Percentiles rank a stretch among this genome's conserved stretches.
Conservation (phyloP, 1,140 invertebrate genomes). For the Idris sp. region DNA sequence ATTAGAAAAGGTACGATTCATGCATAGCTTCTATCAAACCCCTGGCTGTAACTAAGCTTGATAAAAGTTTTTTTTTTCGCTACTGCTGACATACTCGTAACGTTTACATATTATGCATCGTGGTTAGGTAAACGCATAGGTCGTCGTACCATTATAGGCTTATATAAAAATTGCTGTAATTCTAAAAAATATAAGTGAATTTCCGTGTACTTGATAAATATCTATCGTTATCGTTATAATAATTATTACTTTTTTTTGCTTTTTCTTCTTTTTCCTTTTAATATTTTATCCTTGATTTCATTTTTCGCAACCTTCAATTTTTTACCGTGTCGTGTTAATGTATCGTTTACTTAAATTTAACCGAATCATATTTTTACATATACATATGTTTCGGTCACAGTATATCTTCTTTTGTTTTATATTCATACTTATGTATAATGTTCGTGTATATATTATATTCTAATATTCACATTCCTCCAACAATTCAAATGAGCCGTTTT, state of each 20-base stretch:
- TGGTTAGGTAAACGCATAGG: slow-evolving; percentile 70
- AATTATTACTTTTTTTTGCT: slow-evolving; percentile 55
- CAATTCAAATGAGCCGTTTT: slow-evolving; percentile 77
- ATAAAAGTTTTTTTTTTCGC: slow-evolving; percentile 67
- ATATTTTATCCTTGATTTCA: slow-evolving; percentile 37
- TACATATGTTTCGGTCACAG: slow-evolving; percentile 39
- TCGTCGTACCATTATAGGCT: slow-evolving; percentile 74
- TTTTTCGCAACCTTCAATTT: slow-evolving; percentile 33
- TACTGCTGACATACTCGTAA: slow-evolving; percentile 65
- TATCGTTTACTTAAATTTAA: slow-evolving; percentile 38
- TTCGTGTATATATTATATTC: too few species aligned
- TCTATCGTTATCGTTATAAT: slow-evolving; percentile 42
- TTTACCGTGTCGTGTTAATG: slow-evolving; percentile 21
- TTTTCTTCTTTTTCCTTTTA: too few species aligned
- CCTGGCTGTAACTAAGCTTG: slow-evolving; percentile 70
- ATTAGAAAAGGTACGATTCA: slow-evolving; percentile 73
- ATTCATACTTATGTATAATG: slow-evolving; percentile 39
- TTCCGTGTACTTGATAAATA: slow-evolving; percentile 67
- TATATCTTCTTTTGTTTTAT: too few species aligned
- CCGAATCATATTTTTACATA: too few species aligned
- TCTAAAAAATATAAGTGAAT: slow-evolving; percentile 78
- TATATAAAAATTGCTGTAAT: slow-evolving; percentile 77
- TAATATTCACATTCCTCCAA: slow-evolving; percentile 77
- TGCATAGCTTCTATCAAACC: slow-evolving; percentile 73
- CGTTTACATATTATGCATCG: slow-evolving; percentile 63